A percentile compares a stretch with the other conserved stretches of the same genome.
Conservation (phyloP, 1,140 invertebrate genomes). For the Bombus difficillimus region DNA sequence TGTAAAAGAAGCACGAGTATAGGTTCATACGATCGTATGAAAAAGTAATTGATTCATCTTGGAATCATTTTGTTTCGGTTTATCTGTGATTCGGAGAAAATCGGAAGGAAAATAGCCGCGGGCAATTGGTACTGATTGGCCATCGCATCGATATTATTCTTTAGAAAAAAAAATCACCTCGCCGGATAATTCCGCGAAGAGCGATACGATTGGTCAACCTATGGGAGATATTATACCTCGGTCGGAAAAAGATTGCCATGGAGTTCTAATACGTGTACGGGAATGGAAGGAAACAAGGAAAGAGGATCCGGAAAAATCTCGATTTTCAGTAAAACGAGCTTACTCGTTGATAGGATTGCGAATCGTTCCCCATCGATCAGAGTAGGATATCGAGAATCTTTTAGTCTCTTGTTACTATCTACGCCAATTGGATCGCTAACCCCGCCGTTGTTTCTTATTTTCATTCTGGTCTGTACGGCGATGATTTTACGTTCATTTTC, state of each 20-base stretch:
- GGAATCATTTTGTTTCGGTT: not conserved
- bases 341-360: constrained; percentile 42
- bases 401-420: not conserved
- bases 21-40: not conserved
- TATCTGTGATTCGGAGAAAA: not conserved
- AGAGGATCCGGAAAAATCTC: constrained; percentile 31
- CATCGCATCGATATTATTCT: constrained; percentile 3
- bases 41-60: not conserved
- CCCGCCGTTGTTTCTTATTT: not conserved
- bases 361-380: constrained; percentile 20
- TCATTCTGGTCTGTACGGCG: not conserved
- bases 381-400: not conserved
- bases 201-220: constrained; percentile 49
- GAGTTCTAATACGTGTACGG: constrained; percentile 29
- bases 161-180: constrained; percentile 11
- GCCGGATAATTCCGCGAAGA: constrained; percentile 29
- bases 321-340: constrained; percentile 46
- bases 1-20: not conserved
- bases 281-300: constrained; percentile 31
- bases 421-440: not conserved
- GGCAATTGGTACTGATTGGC: not conserved
- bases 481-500: not conserved
- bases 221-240: constrained; percentile 19
- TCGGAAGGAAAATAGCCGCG: not conserved
- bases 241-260: not conserved